A percentile compares a stretch with the other conserved stretches of the same genome.
Conservation (phyloP, 2,797 vertebrate genomes). For the Anguilla megastoma region DNA sequence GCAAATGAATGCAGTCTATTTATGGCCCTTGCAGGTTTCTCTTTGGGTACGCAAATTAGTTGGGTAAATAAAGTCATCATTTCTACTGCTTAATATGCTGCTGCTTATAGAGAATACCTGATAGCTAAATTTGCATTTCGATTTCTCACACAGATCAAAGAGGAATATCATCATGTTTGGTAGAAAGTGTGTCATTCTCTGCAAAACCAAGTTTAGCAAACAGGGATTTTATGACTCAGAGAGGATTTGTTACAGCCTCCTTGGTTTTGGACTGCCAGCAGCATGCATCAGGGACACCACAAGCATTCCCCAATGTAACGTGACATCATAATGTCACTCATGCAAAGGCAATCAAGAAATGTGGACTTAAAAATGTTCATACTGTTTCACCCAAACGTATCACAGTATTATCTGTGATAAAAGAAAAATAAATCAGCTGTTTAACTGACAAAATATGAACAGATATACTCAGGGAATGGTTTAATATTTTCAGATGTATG, state of each 20-base stretch:
- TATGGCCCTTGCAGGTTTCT: neutral
- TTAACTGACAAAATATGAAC: neutral
- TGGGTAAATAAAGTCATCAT: neutral
- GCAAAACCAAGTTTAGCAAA: neutral
- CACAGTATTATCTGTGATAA: neutral
- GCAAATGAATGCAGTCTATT: neutral
- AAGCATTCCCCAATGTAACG: neutral
- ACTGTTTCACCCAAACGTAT: neutral
- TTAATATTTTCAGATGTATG: neutral
- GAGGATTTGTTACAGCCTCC: conserved; percentile 14
- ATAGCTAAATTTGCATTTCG: neutral
- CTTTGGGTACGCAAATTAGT: neutral
- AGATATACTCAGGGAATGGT: neutral
- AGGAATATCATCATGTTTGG: neutral
- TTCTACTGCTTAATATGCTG: neutral
- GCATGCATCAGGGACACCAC: neutral
- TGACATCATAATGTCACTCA: neutral
- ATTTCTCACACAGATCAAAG: neutral
- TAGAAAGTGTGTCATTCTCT: neutral
- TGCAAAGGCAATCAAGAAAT: neutral
- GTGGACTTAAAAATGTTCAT: neutral
- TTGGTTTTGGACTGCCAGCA: neutral
- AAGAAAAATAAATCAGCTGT: neutral
- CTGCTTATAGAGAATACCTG: neutral
- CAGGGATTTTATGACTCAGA: conserved; percentile 2